Percentiles rank a stretch among this genome's conserved stretches.
Evolutionary conservation across 2,888 invertebrate species (phyloP).

Genomic region (Miltochrista miniata): DNA sequence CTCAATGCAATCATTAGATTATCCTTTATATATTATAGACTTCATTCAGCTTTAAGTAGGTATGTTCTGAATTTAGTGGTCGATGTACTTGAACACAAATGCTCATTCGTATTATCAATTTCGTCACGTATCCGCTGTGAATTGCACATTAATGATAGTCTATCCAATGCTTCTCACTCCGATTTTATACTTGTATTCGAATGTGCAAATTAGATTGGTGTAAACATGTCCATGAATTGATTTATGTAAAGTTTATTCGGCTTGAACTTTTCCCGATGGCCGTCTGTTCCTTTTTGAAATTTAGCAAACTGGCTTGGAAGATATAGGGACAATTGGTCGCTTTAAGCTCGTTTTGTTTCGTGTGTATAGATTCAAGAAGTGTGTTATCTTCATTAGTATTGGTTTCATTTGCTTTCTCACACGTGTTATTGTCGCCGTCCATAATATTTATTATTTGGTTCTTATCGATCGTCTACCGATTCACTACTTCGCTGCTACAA

Average conservation of each 20-base stretch:
- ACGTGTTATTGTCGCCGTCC: neutral
- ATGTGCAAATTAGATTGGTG: neutral
- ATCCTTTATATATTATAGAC: neutral
- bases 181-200: neutral
- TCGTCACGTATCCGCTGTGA: slow-evolving; percentile 19
- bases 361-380: too few species aligned
- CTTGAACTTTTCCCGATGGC: too few species aligned
- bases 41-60: too few species aligned
- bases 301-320: too few species aligned
- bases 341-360: too few species aligned
- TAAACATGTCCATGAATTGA: too few species aligned
- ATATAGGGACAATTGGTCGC: too few species aligned
- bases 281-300: too few species aligned
- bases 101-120: slow-evolving; percentile 12
- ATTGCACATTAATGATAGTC: slow-evolving; percentile 7
- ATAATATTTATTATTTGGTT: slow-evolving; percentile 4
- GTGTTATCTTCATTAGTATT: too few species aligned
- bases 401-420: neutral
- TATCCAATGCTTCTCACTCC: slow-evolving; percentile 5
- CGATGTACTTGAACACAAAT: slow-evolving; percentile 14
- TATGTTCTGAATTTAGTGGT: neutral
- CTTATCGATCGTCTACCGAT: slow-evolving; percentile 21
- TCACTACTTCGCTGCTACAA: neutral
- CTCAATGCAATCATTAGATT: slow-evolving; percentile 8
- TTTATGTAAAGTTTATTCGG: neutral